A percentile compares a stretch with the other conserved stretches of the same genome.
These are phyloP conservation scores for Amphilophus citrinellus DNA, from an alignment of 2,113 vertebrate genomes.

Conservation along the genomic window DNA sequence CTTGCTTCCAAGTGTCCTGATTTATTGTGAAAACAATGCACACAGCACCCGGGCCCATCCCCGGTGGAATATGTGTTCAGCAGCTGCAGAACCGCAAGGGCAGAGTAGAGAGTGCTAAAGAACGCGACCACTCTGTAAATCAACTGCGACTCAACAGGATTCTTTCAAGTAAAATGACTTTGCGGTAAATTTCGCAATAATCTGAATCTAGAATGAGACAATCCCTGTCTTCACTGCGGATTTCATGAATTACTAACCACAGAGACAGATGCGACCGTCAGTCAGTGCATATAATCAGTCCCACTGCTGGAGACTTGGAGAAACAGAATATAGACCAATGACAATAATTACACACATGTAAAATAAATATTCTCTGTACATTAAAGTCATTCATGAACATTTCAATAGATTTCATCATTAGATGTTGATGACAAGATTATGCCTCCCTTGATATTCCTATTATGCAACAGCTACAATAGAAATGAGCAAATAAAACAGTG, in stretches of 20 bases:
- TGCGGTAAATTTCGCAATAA: conserved; percentile 42
- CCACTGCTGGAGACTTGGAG: conserved; percentile 50
- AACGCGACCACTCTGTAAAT: conserved; percentile 16
- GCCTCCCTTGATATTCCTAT: conserved; percentile 35
- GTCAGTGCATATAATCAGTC: conserved; percentile 72
- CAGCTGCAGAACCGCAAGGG: conserved; percentile 38
- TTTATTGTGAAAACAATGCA: conserved; percentile 30
- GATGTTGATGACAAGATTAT: conserved; percentile 34
- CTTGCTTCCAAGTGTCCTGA: conserved; percentile 18
- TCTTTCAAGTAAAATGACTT: conserved; percentile 56
- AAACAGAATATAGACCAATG: conserved; percentile 37
- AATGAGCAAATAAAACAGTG: conserved; percentile 18
- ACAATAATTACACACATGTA: conserved; percentile 52
- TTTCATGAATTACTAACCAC: conserved; percentile 44
- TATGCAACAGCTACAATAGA: conserved; percentile 28
- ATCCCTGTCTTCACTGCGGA: conserved; percentile 47
- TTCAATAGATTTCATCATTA: conserved; percentile 29
- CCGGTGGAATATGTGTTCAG: conserved; percentile 25
- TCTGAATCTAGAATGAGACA: conserved; percentile 1
- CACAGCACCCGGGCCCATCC: neutral
- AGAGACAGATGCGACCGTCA: conserved; percentile 44
- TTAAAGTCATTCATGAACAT: conserved; percentile 52
- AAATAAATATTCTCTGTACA: conserved; percentile 78
- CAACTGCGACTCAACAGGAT: conserved; percentile 6
- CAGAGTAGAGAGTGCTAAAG: conserved; percentile 41